These are phyloP conservation scores for Caligus rogercresseyi DNA, from an alignment of 1,140 invertebrate genomes.

Conservation along the genomic window DNA sequence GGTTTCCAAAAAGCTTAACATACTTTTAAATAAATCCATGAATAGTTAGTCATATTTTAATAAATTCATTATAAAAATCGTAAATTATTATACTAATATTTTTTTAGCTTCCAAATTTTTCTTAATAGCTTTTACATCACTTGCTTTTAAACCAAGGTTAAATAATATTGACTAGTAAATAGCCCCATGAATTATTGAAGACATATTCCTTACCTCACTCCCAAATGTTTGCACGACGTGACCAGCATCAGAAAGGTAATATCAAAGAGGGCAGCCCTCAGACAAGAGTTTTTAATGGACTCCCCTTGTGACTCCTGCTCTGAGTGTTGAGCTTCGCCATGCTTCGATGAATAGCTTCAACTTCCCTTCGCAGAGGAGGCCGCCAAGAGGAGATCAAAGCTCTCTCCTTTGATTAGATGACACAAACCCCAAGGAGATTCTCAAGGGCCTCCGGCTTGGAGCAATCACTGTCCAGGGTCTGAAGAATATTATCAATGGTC, in stretches of 20 bases:
- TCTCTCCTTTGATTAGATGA: slow-evolving; percentile 14
- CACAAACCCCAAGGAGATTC: slow-evolving; percentile 9
- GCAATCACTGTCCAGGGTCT: slow-evolving; percentile 5
- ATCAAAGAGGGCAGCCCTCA: slow-evolving; percentile 19
- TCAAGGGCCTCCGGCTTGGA: slow-evolving; percentile 11
- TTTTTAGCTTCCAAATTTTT: no score
- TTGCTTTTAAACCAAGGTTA: background rate
- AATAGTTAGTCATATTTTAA: no score
- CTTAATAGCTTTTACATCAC: no score
- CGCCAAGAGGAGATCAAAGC: slow-evolving; percentile 4
- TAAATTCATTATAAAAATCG: no score
- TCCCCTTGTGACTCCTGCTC: slow-evolving; percentile 10
- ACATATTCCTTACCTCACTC: slow-evolving; percentile 2
- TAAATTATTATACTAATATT: no score
- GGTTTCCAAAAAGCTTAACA: no score
- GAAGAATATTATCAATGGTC: slow-evolving; percentile 11
- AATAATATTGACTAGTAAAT: background rate
- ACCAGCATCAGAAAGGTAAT: slow-evolving; percentile 18
- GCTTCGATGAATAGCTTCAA: background rate
- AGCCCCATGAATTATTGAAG: no score
- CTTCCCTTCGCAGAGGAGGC: slow-evolving; percentile 4
- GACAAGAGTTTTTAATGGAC: slow-evolving; percentile 9
- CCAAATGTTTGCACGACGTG: slow-evolving; percentile 7
- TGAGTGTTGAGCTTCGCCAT: slow-evolving; percentile 12
- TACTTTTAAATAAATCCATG: no score